Conservation (phyloP, 1,140 invertebrate genomes). For the Eciton burchellii region DNA sequence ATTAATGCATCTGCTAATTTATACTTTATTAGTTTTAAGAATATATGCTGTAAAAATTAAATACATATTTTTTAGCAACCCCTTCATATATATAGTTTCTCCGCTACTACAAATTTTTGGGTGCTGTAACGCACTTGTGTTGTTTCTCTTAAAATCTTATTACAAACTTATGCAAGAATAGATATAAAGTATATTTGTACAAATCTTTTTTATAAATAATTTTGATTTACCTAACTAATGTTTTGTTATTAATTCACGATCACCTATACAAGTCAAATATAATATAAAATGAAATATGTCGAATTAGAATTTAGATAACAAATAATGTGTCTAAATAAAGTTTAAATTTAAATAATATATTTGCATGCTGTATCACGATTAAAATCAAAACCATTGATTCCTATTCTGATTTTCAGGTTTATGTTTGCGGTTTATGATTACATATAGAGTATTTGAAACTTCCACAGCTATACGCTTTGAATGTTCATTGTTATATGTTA, state of each 20-base stretch:
- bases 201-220: background rate
- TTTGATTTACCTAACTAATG: background rate
- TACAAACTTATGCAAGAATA: too few species aligned
- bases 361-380: background rate
- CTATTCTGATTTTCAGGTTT: background rate
- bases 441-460: background rate
- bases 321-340: too few species aligned
- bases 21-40: background rate
- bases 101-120: background rate
- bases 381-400: background rate
- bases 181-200: too few species aligned
- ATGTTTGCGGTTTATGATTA: background rate
- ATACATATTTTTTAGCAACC: background rate
- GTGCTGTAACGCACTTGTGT: too few species aligned
- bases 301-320: background rate
- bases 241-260: slow-evolving; percentile 10
- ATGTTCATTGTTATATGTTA: too few species aligned
- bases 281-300: background rate
- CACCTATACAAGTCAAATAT: background rate
- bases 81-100: background rate
- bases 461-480: too few species aligned
- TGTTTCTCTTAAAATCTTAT: too few species aligned
- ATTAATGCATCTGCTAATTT: background rate
- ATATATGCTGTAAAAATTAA: background rate
- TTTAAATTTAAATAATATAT: background rate